Evolutionary conservation across 2,888 invertebrate species (phyloP).

Genomic region (Volucella inflata): DNA sequence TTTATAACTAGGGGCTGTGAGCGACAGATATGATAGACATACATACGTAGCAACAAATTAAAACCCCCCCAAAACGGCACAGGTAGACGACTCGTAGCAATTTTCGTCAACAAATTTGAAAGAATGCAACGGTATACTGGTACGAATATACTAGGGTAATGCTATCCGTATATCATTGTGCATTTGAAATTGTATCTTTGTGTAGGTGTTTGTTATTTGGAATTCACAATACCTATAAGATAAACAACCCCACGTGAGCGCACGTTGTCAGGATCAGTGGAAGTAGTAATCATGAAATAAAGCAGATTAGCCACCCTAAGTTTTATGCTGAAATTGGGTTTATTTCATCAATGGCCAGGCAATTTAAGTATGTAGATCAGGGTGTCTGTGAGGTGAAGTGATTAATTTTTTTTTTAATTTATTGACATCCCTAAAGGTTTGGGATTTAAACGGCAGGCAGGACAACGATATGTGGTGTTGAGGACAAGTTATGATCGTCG

Average conservation of each 20-base stretch:
- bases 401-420: not conserved
- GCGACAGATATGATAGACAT: not conserved
- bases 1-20: not conserved
- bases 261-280: constrained; percentile 12
- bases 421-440: constrained; percentile 7
- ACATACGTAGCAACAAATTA: constrained; percentile 58
- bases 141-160: not conserved
- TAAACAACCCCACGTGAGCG: constrained; percentile 41
- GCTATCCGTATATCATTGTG: not conserved
- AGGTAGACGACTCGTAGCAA: too few species aligned
- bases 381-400: not conserved
- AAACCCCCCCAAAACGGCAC: constrained; percentile 1
- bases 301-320: constrained; percentile 44
- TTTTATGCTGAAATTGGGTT: constrained; percentile 36
- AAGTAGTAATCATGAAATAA: constrained; percentile 31
- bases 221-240: too few species aligned
- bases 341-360: constrained; percentile 22
- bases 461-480: too few species aligned
- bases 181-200: not conserved
- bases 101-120: too few species aligned
- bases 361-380: constrained; percentile 37
- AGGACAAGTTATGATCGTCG: too few species aligned
- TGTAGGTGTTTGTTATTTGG: not conserved
- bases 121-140: not conserved
- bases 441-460: not conserved